A percentile compares a stretch with the other conserved stretches of the same genome.
These are phyloP conservation scores for Drosophila sp. DNA, from an alignment of 1,140 invertebrate species.

Conservation along the genomic window DNA sequence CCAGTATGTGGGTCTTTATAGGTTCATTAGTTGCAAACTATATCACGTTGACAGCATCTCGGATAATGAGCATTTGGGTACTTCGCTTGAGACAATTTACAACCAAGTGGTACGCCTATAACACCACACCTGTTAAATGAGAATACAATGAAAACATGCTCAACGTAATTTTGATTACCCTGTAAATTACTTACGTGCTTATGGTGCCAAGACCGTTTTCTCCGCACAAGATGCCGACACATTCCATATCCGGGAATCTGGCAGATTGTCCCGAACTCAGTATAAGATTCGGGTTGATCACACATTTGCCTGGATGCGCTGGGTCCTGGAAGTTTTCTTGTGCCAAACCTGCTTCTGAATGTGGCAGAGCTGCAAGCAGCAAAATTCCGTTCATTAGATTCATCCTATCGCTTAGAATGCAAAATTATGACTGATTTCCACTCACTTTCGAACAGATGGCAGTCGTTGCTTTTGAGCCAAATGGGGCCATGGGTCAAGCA, in stretches of 20 bases:
- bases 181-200: slow-evolving; percentile 19
- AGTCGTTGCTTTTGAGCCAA: background rate
- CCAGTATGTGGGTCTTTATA: background rate
- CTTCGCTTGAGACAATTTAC: slow-evolving; percentile 6
- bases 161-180: background rate
- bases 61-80: slow-evolving; percentile 38
- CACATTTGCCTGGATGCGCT: slow-evolving; percentile 35
- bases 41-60: slow-evolving; percentile 21
- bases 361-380: background rate
- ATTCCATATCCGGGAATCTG: slow-evolving; percentile 16
- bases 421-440: slow-evolving; percentile 20
- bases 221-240: slow-evolving; percentile 22
- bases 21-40: background rate
- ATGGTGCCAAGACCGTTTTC: slow-evolving; percentile 10
- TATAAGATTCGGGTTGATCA: slow-evolving; percentile 12
- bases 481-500: slow-evolving; percentile 12
- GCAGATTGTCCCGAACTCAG: slow-evolving; percentile 12
- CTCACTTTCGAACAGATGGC: slow-evolving; percentile 4
- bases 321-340: slow-evolving; percentile 8
- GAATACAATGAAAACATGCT: background rate
- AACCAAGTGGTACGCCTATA: slow-evolving; percentile 5
- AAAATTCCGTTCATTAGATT: slow-evolving; percentile 30
- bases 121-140: slow-evolving; percentile 27
- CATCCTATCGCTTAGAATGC: slow-evolving; percentile 23
- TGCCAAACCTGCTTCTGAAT: slow-evolving; percentile 18